Base-by-base conservation (phyloP, 2,888 invertebrate genomes). In the Apotomis betuletana region DNA sequence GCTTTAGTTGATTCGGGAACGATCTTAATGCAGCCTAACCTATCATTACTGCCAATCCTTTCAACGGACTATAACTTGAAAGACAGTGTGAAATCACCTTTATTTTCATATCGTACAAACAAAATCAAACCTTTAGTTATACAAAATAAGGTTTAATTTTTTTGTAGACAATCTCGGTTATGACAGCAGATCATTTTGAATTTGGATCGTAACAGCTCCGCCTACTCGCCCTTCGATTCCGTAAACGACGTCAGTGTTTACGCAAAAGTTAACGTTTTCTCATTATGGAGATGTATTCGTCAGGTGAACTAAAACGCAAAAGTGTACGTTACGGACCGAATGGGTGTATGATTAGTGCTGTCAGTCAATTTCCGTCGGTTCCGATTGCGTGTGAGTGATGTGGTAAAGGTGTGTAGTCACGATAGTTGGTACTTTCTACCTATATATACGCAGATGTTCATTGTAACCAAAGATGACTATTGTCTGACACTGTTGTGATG, bases 31-130 rank as follows among this genome's bases (percentile, higher is more conserved):
- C 75, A 69, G 76, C 77, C 75, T 79, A 82, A 81, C 84, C 85
- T 81, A 79, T 87, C 81, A 87, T 89, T 86, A 89, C 82, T 84
- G 86, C 83, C 87, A 83, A 88, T 85, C 85, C 83, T 83, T 80
- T 76, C 78, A 74, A 77, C 78, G 76, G 74, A 77, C 78, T 77
- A 77, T 77, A 77, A 77, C 71, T 64, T 65, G 27, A 74, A 67
- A 77, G 78, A 76, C 77, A 76, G 73, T 81, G 78, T 79, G 78
- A 77, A 80, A 80, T 80, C 77, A 76, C 77, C 77, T 77, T 74
- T 77, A 67, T 49, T 51, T 67, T 61, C 51, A 68, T 13, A 6
- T 49, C 36, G 9, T 10, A 49, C 63, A 51, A 8, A 0, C 51
- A 38, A 67, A 57, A 69, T 6, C 52, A 36, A 63, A 76, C 75